A percentile compares a stretch with the other conserved stretches of the same genome.
Conservation (phyloP, 2,113 vertebrate species). For the Okapia johnstoni region DNA sequence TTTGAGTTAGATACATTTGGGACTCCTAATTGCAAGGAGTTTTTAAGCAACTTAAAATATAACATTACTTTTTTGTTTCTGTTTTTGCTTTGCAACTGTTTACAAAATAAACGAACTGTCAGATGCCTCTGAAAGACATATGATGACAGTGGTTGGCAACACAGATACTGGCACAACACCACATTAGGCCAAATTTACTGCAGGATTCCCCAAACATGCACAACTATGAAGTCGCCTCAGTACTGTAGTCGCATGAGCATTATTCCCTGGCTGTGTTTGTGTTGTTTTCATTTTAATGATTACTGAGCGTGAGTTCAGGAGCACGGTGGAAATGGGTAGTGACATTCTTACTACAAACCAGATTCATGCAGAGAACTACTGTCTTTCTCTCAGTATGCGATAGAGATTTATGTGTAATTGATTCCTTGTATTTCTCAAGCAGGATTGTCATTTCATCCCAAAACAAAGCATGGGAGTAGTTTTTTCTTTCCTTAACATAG, state of each 20-base stretch:
- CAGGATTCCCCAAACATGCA: constrained; percentile 2
- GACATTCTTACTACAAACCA: neutral
- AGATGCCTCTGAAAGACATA: constrained; percentile 51
- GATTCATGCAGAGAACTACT: neutral
- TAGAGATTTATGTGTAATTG: neutral
- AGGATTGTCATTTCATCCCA: neutral
- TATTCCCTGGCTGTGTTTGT: neutral
- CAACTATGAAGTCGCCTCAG: neutral
- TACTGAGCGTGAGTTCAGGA: neutral
- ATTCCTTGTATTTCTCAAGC: neutral
- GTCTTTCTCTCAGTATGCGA: neutral
- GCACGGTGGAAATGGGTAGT: neutral
- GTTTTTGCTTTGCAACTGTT: constrained; percentile 60
- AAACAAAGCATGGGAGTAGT: neutral
- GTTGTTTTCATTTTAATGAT: neutral
- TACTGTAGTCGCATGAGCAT: neutral
- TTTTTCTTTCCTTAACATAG: neutral
- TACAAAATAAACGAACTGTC: constrained; percentile 70
- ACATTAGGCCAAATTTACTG: constrained; percentile 39
- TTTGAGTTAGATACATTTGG: constrained; percentile 37
- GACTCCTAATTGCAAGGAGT: constrained; percentile 59
- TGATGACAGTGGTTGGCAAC: constrained; percentile 46
- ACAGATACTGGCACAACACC: neutral
- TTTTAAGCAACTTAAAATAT: constrained; percentile 72
- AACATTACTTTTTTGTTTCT: constrained; percentile 62